These are phyloP conservation scores for Trachurus trachurus DNA, from an alignment of 2,797 vertebrate species.

Conservation along the genomic window DNA sequence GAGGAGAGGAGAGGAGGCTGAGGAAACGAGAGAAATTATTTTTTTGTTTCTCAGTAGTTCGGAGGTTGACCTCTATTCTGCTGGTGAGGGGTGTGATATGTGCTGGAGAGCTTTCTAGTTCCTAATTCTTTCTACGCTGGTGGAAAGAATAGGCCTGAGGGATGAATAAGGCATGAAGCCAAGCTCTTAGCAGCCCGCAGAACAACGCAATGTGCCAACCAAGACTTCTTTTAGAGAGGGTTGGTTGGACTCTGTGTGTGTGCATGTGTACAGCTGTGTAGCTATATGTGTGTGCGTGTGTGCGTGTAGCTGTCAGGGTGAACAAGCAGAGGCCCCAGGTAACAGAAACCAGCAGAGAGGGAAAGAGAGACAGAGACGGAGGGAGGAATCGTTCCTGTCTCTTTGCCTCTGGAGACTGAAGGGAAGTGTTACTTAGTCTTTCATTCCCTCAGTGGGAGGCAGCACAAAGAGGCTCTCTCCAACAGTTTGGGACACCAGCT, in stretches of 20 bases:
- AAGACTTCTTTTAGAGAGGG: slow-evolving; percentile 58
- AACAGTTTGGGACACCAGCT: slow-evolving; percentile 38
- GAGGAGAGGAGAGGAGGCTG: background rate
- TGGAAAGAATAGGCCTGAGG: slow-evolving; percentile 62
- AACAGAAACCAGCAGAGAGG: slow-evolving; percentile 50
- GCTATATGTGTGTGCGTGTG: slow-evolving; percentile 5
- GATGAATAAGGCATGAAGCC: slow-evolving; percentile 83
- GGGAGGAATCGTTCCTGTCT: slow-evolving; percentile 28
- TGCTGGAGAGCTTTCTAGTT: slow-evolving; percentile 42
- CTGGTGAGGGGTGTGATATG: slow-evolving; percentile 30
- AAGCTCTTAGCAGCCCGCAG: slow-evolving; percentile 67
- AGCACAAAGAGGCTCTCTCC: slow-evolving; percentile 29
- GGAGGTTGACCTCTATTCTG: slow-evolving; percentile 46
- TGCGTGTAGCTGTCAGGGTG: slow-evolving; percentile 47
- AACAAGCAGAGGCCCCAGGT: slow-evolving; percentile 53
- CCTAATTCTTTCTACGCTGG: slow-evolving; percentile 49
- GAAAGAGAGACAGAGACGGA: slow-evolving; percentile 30
- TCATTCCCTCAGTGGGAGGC: slow-evolving; percentile 36
- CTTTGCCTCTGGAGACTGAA: slow-evolving; percentile 38
- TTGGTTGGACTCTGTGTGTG: slow-evolving; percentile 8
- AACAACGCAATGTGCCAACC: slow-evolving; percentile 67
- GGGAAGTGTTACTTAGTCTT: slow-evolving; percentile 46
- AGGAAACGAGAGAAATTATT: background rate
- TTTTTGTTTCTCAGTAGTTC: slow-evolving; percentile 32
- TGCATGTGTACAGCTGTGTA: background rate